Percentiles rank a stretch among this genome's conserved stretches.
These are phyloP conservation scores for Rhyacichthys aspro DNA, from an alignment of 2,797 vertebrate species.

Conservation along the genomic window DNA sequence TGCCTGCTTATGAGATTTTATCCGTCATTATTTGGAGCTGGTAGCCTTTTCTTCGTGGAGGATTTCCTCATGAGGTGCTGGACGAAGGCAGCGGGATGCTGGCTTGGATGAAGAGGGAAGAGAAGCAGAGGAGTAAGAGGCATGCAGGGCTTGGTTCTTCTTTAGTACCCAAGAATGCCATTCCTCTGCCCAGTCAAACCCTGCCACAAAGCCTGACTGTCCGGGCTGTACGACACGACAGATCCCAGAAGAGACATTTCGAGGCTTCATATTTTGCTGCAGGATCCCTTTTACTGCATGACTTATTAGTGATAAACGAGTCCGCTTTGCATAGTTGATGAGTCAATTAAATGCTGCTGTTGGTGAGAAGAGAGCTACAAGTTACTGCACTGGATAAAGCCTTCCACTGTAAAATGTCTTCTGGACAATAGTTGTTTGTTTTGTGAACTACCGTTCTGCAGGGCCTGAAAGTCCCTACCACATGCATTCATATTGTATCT, in stretches of 20 bases:
- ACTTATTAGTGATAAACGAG: constrained; percentile 62
- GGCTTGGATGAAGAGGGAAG: constrained; percentile 61
- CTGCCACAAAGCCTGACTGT: constrained; percentile 33
- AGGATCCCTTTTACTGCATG: constrained; percentile 62
- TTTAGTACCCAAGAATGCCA: constrained; percentile 72
- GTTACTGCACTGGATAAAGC: constrained; percentile 40
- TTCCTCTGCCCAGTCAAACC: constrained; percentile 58
- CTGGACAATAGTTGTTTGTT: constrained; percentile 44
- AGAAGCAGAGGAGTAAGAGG: constrained; percentile 59
- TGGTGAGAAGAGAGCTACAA: constrained; percentile 49
- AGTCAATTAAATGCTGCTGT: constrained; percentile 52
- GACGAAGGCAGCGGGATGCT: constrained; percentile 58
- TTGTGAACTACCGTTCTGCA: constrained; percentile 36
- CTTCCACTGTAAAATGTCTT: constrained; percentile 24
- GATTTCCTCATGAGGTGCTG: constrained; percentile 68
- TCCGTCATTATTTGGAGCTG: constrained; percentile 60
- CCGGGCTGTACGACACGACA: constrained; percentile 43
- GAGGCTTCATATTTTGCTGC: constrained; percentile 40
- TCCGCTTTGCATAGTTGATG: constrained; percentile 77
- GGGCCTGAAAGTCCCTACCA: constrained; percentile 58
- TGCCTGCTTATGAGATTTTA: constrained; percentile 57
- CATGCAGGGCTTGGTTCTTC: constrained; percentile 56
- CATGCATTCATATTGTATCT: constrained; percentile 36
- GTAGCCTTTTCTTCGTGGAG: constrained; percentile 64
- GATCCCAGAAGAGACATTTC: constrained; percentile 41